Evolutionary conservation across 2,113 vertebrate genomes (phyloP).

Genomic region (Archocentrus centrarchus): DNA sequence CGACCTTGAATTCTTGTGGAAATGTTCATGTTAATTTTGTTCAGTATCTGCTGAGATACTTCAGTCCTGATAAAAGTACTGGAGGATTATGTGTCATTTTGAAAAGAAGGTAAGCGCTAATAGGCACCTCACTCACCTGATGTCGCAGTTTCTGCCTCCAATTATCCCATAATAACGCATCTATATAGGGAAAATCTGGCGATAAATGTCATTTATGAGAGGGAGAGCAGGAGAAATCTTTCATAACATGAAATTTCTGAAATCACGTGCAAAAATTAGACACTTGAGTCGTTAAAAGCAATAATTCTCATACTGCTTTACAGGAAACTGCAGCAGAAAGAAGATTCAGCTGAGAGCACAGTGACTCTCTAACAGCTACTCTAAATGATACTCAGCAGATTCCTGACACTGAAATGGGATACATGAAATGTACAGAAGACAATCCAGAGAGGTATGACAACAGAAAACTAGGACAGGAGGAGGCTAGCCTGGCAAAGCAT

Average conservation of each 20-base stretch:
- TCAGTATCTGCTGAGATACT: not conserved
- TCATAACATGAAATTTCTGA: not conserved
- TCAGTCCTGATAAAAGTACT: not conserved
- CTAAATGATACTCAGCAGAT: constrained; percentile 22
- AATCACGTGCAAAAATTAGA: not conserved
- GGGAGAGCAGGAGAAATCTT: not conserved
- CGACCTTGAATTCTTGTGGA: not conserved
- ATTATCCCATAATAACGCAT: not conserved
- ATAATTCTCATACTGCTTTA: not conserved
- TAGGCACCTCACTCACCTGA: not conserved
- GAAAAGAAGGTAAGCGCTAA: not conserved
- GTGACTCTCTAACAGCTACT: not conserved
- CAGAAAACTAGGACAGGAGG: constrained; percentile 13
- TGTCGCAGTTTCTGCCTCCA: not conserved
- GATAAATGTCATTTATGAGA: constrained; percentile 3
- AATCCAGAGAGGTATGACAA: constrained; percentile 1
- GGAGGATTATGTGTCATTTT: not conserved
- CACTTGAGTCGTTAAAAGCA: not conserved
- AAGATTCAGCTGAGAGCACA: constrained; percentile 9
- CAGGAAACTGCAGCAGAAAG: constrained; percentile 3
- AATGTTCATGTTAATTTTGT: not conserved
- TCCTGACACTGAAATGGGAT: constrained; percentile 9
- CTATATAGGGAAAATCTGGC: not conserved
- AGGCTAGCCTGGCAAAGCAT: constrained; percentile 10
- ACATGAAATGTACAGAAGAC: constrained; percentile 11